Evolutionary conservation across 1,140 invertebrate species (phyloP), one percentile per base, ranked within the genome.

Genomic region (Aradophagus sp.): DNA sequence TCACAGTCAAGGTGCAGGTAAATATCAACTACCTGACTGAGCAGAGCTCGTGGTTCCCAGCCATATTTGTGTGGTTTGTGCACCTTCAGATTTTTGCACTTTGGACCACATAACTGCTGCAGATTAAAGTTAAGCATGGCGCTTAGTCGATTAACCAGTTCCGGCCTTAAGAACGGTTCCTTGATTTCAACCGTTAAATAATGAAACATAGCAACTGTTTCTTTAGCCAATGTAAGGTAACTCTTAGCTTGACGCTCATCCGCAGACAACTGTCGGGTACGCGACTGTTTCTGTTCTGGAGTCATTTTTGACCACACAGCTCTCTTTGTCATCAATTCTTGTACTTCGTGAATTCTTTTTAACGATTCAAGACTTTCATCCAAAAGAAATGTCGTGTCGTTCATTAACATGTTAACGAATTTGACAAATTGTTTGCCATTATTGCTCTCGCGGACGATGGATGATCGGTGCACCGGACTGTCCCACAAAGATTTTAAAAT

Each of bases 351-450:
- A 73, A 99, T 98, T 65, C 95, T 89, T 78, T 98, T 99, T 32
- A 99, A 87, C 67, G 95, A 95, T 82, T 97, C 95, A 8, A 98
- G 86, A 80, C 96, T 97, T 84, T 99, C 97, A 80, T 99, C 97
- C 32, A 99, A 86, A 26, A 99, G 87, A 84, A 98, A 99, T 20
- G 97, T 99, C 5, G 97, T 98, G 80, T 99, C 97, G 80, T 99
- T 99, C 95, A 99, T 99, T 34, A 99, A 85, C 96, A 99, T 99
- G 83, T 99, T 99, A 17, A 99, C 92, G 81, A 99, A 99, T 73
- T 97, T 96, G 2, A 98, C 95, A 86, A 99, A 99, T 82, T 98
- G 94, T 69, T 95, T 95, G 6, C 94, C 94, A 44, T 91, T 92
- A 69, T 91, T 90, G 14, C 93, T 94, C 80, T 95, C 93, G 71